These are phyloP conservation scores for Ctenomys sociabilis DNA, from an alignment of 2,113 vertebrate genomes.

Conservation along the genomic window DNA sequence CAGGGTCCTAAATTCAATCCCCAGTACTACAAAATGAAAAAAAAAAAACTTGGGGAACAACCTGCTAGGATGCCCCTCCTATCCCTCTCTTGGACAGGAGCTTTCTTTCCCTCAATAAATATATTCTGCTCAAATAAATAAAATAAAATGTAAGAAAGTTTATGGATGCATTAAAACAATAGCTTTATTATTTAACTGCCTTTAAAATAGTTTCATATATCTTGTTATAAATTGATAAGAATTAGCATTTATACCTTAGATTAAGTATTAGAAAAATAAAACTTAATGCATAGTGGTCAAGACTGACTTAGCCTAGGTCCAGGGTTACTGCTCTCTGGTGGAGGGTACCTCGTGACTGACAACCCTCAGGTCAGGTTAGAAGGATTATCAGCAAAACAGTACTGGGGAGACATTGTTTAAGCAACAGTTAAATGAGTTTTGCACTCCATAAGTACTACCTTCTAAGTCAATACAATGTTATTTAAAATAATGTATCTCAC, in stretches of 20 bases:
- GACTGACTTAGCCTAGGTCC: neutral
- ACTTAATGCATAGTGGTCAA: neutral
- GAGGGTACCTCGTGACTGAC: neutral
- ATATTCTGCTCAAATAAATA: too few species aligned
- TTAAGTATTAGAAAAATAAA: conserved; percentile 23
- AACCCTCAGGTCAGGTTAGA: neutral
- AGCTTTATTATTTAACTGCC: neutral
- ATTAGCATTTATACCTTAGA: neutral
- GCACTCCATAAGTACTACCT: neutral
- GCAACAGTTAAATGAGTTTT: neutral
- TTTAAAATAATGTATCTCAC: neutral
- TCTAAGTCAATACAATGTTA: neutral
- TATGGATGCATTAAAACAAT: neutral
- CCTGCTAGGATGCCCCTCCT: too few species aligned
- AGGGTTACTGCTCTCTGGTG: neutral
- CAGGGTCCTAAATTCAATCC: too few species aligned
- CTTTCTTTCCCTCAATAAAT: too few species aligned
- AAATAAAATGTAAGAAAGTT: conserved; percentile 39
- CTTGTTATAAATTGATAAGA: neutral
- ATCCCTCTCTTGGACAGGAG: too few species aligned
- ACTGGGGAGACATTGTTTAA: neutral
- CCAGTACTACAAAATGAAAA: too few species aligned
- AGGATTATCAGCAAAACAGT: neutral
- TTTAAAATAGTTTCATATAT: conserved; percentile 45
- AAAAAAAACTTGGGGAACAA: too few species aligned